Percentiles rank a stretch among this genome's conserved stretches.
phyloP scores from a whole-genome alignment of 2,113 vertebrate species.

The Hydrochoerus hydrochaeris region DNA sequence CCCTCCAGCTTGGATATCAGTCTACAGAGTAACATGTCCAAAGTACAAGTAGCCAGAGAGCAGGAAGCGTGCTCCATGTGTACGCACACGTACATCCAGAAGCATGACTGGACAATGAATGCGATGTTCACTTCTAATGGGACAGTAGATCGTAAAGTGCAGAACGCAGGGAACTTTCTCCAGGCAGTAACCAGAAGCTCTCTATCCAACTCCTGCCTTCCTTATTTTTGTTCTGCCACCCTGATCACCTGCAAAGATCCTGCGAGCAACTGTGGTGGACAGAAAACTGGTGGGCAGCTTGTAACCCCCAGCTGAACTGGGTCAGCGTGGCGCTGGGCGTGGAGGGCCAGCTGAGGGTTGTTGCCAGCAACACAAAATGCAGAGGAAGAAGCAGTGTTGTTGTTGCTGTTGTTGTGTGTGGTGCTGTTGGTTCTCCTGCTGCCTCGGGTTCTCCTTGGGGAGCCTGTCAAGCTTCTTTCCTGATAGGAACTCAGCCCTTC shows the following conservation, averaged over 20 bases:
- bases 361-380: too few species aligned
- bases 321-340: too few species aligned
- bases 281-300: too few species aligned
- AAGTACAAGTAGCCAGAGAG: background rate
- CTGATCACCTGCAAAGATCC: background rate
- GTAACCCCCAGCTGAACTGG: too few species aligned
- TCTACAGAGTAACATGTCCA: background rate
- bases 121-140: background rate
- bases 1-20: constrained; percentile 2
- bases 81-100: background rate
- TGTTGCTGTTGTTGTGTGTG: too few species aligned
- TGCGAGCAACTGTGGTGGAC: too few species aligned
- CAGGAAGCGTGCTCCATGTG: background rate
- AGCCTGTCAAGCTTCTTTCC: too few species aligned
- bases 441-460: too few species aligned
- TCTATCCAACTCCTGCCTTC: background rate
- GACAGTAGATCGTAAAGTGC: background rate
- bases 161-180: background rate
- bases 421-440: too few species aligned
- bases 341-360: too few species aligned
- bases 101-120: background rate
- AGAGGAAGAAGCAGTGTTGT: too few species aligned
- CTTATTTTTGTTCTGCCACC: background rate
- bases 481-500: too few species aligned
- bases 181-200: background rate